A percentile compares a stretch with the other conserved stretches of the same genome.
These are phyloP conservation scores for Diorhabda carinulata DNA, from an alignment of 1,140 invertebrate genomes.

Conservation along the genomic window DNA sequence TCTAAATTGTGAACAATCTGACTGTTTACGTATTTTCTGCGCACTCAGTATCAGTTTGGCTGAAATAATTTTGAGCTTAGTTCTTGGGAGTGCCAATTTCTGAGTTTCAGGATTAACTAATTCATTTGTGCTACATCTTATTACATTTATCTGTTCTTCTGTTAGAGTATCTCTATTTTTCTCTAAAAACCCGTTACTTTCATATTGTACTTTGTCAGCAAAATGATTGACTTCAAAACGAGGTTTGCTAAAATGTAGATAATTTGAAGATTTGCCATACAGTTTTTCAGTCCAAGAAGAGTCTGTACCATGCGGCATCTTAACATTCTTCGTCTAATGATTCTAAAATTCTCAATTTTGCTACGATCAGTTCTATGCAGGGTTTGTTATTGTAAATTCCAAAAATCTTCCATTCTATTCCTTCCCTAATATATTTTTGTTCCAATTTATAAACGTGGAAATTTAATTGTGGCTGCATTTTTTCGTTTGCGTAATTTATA, in stretches of 20 bases:
- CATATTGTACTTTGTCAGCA: slow-evolving; percentile 91
- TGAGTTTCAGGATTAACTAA: slow-evolving; percentile 49
- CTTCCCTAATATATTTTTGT: slow-evolving; percentile 95
- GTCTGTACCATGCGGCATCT: slow-evolving; percentile 93
- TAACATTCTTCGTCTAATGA: slow-evolving; percentile 92
- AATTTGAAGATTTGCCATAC: slow-evolving; percentile 78
- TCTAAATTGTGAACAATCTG: slow-evolving; percentile 80
- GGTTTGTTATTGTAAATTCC: slow-evolving; percentile 99
- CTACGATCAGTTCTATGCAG: slow-evolving; percentile 97
- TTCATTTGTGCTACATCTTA: slow-evolving; percentile 54
- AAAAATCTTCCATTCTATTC: slow-evolving; percentile 98
- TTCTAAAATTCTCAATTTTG: slow-evolving; percentile 91
- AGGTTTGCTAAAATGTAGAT: slow-evolving; percentile 87
- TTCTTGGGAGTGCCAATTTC: slow-evolving; percentile 50
- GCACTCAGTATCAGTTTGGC: slow-evolving; percentile 48
- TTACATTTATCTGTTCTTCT: slow-evolving; percentile 81
- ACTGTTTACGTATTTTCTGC: slow-evolving; percentile 54
- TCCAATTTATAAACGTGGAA: slow-evolving; percentile 98
- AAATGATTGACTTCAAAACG: slow-evolving; percentile 89
- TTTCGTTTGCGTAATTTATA: slow-evolving; percentile 99
- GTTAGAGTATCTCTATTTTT: slow-evolving; percentile 97
- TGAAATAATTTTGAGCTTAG: slow-evolving; percentile 53
- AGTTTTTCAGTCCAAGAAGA: slow-evolving; percentile 90
- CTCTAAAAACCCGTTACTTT: slow-evolving; percentile 88
- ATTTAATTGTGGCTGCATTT: slow-evolving; percentile 98